A percentile compares a stretch with the other conserved stretches of the same genome.
Conservation (phyloP, 2,888 invertebrate species). For the Strigamia maritima region DNA sequence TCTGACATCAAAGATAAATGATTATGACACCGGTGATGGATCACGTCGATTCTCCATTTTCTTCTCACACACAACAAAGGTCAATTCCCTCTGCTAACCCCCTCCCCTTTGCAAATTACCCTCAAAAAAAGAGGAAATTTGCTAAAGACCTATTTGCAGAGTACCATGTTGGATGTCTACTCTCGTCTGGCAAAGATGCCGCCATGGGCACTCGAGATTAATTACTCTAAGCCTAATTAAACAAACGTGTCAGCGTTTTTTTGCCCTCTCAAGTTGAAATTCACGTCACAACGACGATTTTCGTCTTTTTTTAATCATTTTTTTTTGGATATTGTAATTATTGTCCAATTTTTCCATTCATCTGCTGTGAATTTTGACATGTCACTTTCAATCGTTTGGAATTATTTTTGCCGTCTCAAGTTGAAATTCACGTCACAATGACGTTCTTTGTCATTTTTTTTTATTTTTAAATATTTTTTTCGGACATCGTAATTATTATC, state of each 20-base stretch:
- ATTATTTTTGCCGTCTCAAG: too few relatives aligned
- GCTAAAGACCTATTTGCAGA: constrained; percentile 1
- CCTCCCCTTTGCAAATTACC: not conserved
- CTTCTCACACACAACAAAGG: constrained; percentile 16
- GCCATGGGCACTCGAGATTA: constrained; percentile 18
- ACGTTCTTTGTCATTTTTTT: too few relatives aligned
- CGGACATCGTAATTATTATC: too few relatives aligned
- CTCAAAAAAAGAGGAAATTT: not conserved
- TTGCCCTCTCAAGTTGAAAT: too few relatives aligned
- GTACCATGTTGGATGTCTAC: not conserved
- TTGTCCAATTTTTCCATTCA: too few relatives aligned
- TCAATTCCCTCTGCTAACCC: not conserved
- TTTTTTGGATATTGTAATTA: not conserved
- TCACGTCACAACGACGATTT: not conserved
- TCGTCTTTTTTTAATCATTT: too few relatives aligned
- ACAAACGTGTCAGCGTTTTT: constrained; percentile 24
- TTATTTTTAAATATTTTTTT: too few relatives aligned
- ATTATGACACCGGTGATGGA: constrained; percentile 38
- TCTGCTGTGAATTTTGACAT: too few relatives aligned
- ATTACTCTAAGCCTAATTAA: constrained; percentile 36
- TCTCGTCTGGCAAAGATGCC: not conserved
- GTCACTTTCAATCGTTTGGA: too few relatives aligned
- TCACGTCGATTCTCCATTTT: constrained; percentile 31
- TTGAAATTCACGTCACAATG: too few relatives aligned
- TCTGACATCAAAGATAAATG: constrained; percentile 29